These are phyloP conservation scores for Malachius bipustulatus DNA, from an alignment of 2,888 invertebrate genomes.

Conservation along the genomic window DNA sequence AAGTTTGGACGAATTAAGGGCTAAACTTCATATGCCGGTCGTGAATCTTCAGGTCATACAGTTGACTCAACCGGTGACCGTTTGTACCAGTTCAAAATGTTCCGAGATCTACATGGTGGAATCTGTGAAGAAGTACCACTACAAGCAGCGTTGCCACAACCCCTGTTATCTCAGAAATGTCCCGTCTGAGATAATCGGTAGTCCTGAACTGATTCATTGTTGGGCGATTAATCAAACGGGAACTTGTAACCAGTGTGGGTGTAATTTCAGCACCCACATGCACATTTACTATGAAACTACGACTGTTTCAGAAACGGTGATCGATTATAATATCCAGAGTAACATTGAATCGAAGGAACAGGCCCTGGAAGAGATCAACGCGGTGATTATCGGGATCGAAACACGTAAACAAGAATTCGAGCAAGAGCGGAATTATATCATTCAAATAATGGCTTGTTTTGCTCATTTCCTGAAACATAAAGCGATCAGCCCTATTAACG, in stretches of 20 bases:
- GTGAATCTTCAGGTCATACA: constrained; percentile 23
- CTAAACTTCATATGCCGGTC: constrained; percentile 26
- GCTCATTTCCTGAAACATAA: constrained; percentile 23
- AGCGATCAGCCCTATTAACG: constrained; percentile 23
- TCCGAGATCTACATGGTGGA: constrained; percentile 24
- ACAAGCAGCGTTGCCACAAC: constrained; percentile 30
- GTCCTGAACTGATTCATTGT: constrained; percentile 26
- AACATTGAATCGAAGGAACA: constrained; percentile 23
- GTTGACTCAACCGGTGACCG: constrained; percentile 26
- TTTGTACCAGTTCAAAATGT: constrained; percentile 25
- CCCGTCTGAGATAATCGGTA: constrained; percentile 28
- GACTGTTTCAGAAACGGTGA: constrained; percentile 22
- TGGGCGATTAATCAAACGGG: constrained; percentile 24
- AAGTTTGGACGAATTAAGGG: constrained; percentile 23
- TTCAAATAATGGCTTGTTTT: constrained; percentile 22
- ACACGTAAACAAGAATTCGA: constrained; percentile 21
- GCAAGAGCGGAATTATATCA: constrained; percentile 21
- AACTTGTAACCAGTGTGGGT: constrained; percentile 25
- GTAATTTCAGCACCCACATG: constrained; percentile 29
- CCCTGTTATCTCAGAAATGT: constrained; percentile 30
- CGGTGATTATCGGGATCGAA: constrained; percentile 22
- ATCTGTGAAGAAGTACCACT: constrained; percentile 26
- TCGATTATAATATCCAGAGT: constrained; percentile 22
- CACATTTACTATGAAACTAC: constrained; percentile 31
- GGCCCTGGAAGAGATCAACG: constrained; percentile 18